These are phyloP conservation scores for Sesia apiformis DNA, from an alignment of 2,888 invertebrate species.

Conservation along the genomic window DNA sequence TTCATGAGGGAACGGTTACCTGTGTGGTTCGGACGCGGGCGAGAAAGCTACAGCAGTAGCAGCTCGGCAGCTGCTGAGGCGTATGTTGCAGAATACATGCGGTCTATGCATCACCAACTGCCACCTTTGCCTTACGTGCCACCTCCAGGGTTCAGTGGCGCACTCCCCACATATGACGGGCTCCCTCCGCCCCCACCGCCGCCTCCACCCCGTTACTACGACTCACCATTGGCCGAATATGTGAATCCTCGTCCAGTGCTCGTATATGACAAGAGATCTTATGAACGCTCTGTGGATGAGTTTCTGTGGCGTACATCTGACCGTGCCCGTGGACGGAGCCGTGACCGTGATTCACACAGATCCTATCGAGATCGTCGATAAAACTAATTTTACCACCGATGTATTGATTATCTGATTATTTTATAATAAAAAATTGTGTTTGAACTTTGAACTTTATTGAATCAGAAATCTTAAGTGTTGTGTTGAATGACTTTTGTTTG, in stretches of 20 bases:
- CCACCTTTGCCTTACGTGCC: slow-evolving; percentile 90
- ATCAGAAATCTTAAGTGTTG: slow-evolving; percentile 53
- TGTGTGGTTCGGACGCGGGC: slow-evolving; percentile 76
- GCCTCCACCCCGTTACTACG: slow-evolving; percentile 77
- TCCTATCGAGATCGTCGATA: slow-evolving; percentile 77
- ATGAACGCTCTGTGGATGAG: slow-evolving; percentile 91
- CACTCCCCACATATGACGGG: slow-evolving; percentile 73
- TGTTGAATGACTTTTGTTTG: slow-evolving; percentile 30
- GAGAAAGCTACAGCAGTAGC: slow-evolving; percentile 50
- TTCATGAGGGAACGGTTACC: slow-evolving; percentile 75
- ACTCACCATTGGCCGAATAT: slow-evolving; percentile 83
- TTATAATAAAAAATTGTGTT: slow-evolving; percentile 62
- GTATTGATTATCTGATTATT: slow-evolving; percentile 54
- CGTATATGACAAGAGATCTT: slow-evolving; percentile 83
- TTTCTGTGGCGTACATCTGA: slow-evolving; percentile 88
- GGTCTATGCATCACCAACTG: slow-evolving; percentile 89
- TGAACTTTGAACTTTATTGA: slow-evolving; percentile 71
- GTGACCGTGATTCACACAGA: slow-evolving; percentile 72
- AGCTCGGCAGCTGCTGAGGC: slow-evolving; percentile 83
- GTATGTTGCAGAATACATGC: slow-evolving; percentile 91
- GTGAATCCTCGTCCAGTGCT: slow-evolving; percentile 75
- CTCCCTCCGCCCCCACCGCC: slow-evolving; percentile 81
- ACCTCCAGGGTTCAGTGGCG: slow-evolving; percentile 66
- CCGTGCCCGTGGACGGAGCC: slow-evolving; percentile 76
- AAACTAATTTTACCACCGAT: slow-evolving; percentile 41